Base-by-base conservation (phyloP, 1,140 invertebrate genomes). In the Mycetomoellerius zeteki region DNA sequence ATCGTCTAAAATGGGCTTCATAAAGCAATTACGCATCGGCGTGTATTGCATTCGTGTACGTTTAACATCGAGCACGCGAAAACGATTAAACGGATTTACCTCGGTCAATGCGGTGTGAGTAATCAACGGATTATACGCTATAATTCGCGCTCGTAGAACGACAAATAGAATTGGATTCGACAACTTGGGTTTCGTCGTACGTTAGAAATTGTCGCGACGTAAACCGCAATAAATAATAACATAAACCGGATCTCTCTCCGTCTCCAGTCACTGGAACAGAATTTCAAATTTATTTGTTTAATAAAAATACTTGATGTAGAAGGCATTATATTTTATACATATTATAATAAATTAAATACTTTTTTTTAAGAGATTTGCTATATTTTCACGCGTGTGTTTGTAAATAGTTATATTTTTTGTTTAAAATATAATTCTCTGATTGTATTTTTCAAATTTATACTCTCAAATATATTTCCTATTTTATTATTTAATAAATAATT, bases 71-170 rank as follows among this genome's bases (percentile, higher is more conserved):
- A 82, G 75, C 69, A 60, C 27, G 52, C 27, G 69, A 76, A 69
- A 75, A 67, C 71, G 67, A 69, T 86, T 88, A 82, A 82, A 81
- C 85, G 85, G 72, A 81, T 88, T 65, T 72, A 37, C 50, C 21
- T 60, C 10, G 71, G 50, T 77, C 60, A 88, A 62, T 50, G 72
- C 58, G 43, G 82, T 54, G 58, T 27, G 62, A 56, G 73, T 78
- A 85, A 85, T 85, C 82, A 78, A 77, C 21, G 24, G 47, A 54
- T 77, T 21, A 77, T 65, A 78, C 24, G 80, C 37, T 71, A 54
- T 71, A 71, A 84, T 58, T 58, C 37, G 27, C n/a, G 24, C 19
- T 7, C 21, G 47, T 62, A 50, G 37, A 47, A 58, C 27, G 24
- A 12, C n/a, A n/a, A 43, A 62, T 62, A 27, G 43, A 60, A 47